phyloP scores from a whole-genome alignment of 2,113 vertebrate species.

The Taurulus bubalis region DNA sequence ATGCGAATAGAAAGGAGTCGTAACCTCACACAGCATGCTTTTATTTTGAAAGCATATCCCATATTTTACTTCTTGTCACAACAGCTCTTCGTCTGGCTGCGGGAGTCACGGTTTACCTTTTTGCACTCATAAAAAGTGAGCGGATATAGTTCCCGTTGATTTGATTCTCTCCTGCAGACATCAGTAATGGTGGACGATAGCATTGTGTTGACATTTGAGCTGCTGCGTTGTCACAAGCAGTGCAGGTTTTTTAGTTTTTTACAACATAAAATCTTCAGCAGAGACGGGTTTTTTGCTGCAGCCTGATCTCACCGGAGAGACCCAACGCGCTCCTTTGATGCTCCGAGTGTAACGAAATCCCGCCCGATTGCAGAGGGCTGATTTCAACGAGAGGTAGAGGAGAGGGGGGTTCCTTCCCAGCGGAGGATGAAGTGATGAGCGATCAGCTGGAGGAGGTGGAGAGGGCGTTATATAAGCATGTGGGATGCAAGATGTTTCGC shows the following conservation, averaged over 20 bases:
- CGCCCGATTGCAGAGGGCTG: conserved; percentile 43
- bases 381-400: conserved; percentile 49
- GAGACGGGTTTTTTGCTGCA: too few relatives aligned
- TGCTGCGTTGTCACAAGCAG: too few relatives aligned
- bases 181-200: too few relatives aligned
- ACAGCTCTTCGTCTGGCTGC: not conserved
- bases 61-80: not conserved
- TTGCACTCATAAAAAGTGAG: not conserved
- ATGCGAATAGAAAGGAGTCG: conserved; percentile 28
- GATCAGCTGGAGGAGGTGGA: conserved; percentile 78
- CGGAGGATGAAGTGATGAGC: conserved; percentile 71
- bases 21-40: not conserved
- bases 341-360: conserved; percentile 49
- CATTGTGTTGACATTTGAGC: too few relatives aligned
- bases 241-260: too few relatives aligned
- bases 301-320: conserved; percentile 2
- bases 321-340: conserved; percentile 52
- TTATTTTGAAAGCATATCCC: not conserved
- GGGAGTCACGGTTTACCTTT: not conserved
- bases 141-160: too few relatives aligned
- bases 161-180: too few relatives aligned
- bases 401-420: conserved; percentile 59
- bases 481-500: conserved; percentile 84
- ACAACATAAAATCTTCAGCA: too few relatives aligned
- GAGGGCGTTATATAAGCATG: conserved; percentile 84